Percentiles rank a stretch among this genome's conserved stretches.
Evolutionary conservation across 1,140 invertebrate species (phyloP).

Genomic region (Streblospio benedicti): DNA sequence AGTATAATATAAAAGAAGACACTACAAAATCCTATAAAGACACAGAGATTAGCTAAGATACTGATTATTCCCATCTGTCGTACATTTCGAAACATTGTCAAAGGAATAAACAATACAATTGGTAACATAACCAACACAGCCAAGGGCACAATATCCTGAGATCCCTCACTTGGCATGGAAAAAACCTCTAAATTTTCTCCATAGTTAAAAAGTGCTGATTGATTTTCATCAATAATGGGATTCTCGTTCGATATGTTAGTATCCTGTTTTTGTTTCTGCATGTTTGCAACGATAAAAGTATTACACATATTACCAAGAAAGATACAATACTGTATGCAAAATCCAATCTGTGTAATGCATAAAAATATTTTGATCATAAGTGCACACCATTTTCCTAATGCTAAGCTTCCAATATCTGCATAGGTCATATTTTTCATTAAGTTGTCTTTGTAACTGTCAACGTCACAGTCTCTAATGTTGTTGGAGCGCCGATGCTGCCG

Average conservation of each 20-base stretch:
- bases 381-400: slow-evolving; percentile 29
- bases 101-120: slow-evolving; percentile 31
- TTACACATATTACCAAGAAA: slow-evolving; percentile 42
- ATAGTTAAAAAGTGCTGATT: too few relatives aligned
- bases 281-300: too few relatives aligned
- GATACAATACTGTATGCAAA: slow-evolving; percentile 40
- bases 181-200: too few relatives aligned
- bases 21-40: slow-evolving; percentile 33
- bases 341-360: slow-evolving; percentile 40
- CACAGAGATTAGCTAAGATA: slow-evolving; percentile 33
- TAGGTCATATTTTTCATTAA: slow-evolving; percentile 30
- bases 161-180: too few relatives aligned
- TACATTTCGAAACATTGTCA: slow-evolving; percentile 33
- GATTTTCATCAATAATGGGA: too few relatives aligned
- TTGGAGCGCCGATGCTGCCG: not conserved
- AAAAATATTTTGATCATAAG: slow-evolving; percentile 35
- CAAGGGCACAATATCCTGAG: too few relatives aligned
- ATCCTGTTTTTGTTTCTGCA: too few relatives aligned
- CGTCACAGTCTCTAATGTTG: slow-evolving; percentile 3
- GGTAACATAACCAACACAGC: slow-evolving; percentile 32
- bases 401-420: slow-evolving; percentile 34
- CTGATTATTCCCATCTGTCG: slow-evolving; percentile 36
- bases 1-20: slow-evolving; percentile 29
- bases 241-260: too few relatives aligned
- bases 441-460: slow-evolving; percentile 15